Evolutionary conservation across 2,888 invertebrate species (phyloP).

Genomic region (Geophilus truncorum): DNA sequence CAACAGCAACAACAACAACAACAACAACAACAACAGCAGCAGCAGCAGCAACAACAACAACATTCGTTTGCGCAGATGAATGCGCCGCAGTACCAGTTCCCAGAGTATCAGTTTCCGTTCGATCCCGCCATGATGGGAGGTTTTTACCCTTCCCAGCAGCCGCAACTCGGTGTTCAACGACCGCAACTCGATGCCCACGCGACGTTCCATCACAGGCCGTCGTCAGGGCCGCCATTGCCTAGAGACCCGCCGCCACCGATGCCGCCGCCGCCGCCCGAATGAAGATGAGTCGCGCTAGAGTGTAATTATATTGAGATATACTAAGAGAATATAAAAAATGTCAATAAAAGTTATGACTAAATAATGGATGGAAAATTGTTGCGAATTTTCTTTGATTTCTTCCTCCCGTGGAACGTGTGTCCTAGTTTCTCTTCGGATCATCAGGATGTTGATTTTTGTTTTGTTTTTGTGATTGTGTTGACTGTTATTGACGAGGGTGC

Average conservation of each 20-base stretch:
- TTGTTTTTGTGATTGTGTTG: constrained; percentile 10
- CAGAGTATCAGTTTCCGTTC: constrained; percentile 30
- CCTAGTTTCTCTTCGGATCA: background rate
- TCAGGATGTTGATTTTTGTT: constrained; percentile 5
- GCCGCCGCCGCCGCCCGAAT: constrained; percentile 37
- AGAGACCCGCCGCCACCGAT: constrained; percentile 32
- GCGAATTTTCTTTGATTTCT: background rate
- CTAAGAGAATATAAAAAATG: background rate
- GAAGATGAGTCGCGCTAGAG: background rate
- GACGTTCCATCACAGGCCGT: background rate
- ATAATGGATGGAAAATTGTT: background rate
- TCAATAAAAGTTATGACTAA: background rate
- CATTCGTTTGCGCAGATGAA: constrained; percentile 30
- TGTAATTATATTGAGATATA: background rate
- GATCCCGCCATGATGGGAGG: background rate
- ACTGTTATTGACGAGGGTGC: constrained; percentile 13
- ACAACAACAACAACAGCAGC: background rate
- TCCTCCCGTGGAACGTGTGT: background rate
- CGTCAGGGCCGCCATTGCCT: constrained; percentile 31
- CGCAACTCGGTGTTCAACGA: background rate
- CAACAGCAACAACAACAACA: background rate
- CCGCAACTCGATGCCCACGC: background rate
- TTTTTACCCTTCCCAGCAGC: background rate
- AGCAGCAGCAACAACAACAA: background rate
- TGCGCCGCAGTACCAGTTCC: constrained; percentile 33